Conservation (phyloP, 1,140 invertebrate genomes). For the Anagrus nilaparvatae region DNA sequence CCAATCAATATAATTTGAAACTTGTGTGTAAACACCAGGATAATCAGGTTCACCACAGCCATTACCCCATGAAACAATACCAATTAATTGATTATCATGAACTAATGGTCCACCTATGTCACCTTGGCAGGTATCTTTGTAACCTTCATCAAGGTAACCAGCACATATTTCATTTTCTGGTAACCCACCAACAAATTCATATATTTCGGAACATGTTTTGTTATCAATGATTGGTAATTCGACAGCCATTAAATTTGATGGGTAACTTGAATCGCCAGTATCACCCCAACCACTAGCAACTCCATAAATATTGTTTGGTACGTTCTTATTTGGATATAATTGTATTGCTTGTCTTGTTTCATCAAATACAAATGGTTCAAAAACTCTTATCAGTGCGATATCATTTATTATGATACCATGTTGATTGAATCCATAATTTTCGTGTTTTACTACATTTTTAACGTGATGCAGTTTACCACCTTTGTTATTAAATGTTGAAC, state of each 20-base stretch:
- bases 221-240: background rate
- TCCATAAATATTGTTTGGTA: slow-evolving; percentile 1
- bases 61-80: slow-evolving; percentile 1
- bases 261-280: background rate
- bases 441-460: slow-evolving; percentile 6
- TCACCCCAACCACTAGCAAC: slow-evolving; percentile 21
- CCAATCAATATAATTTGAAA: background rate
- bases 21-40: slow-evolving; percentile 1
- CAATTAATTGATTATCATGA: background rate
- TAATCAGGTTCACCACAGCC: background rate
- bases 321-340: slow-evolving; percentile 20
- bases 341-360: slow-evolving; percentile 41
- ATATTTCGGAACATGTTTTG: slow-evolving; percentile 12
- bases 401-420: slow-evolving; percentile 43
- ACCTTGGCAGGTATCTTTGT: background rate
- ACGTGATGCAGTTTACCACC: slow-evolving; percentile 13
- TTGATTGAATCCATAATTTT: slow-evolving; percentile 1
- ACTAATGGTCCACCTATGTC: slow-evolving; percentile 3
- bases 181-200: slow-evolving; percentile 31
- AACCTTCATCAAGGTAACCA: slow-evolving; percentile 45
- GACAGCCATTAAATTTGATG: background rate
- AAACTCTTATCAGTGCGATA: slow-evolving; percentile 50
- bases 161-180: slow-evolving; percentile 59
- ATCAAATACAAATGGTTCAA: slow-evolving; percentile 41
- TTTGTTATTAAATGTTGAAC: background rate